A percentile compares a stretch with the other conserved stretches of the same genome.
These are phyloP conservation scores for Drosophila pseudoobscura DNA, from an alignment of 1,140 invertebrate species.

Conservation along the genomic window DNA sequence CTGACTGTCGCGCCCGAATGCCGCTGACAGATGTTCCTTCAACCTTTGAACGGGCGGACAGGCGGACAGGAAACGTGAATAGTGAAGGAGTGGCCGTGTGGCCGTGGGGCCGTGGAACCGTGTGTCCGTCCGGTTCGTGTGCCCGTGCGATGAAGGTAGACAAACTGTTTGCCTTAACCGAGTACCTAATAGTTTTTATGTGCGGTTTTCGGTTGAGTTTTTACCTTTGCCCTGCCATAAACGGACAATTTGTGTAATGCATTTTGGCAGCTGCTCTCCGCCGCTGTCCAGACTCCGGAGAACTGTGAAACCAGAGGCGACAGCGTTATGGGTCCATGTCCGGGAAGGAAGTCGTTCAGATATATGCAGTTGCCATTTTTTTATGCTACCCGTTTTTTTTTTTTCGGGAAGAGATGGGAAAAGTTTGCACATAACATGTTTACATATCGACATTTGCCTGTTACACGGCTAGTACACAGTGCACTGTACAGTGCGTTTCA, in stretches of 20 bases:
- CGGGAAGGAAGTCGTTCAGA: slow-evolving; percentile 31
- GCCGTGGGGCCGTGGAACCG: neutral
- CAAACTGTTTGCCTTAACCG: slow-evolving; percentile 17
- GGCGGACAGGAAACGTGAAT: neutral
- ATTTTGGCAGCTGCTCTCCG: slow-evolving; percentile 21
- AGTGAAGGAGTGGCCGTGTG: neutral
- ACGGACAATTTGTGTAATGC: slow-evolving; percentile 60
- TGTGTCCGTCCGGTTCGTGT: neutral
- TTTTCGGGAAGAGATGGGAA: slow-evolving; percentile 6
- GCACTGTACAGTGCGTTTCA: too few relatives aligned
- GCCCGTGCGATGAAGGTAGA: neutral
- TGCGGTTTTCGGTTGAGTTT: slow-evolving; percentile 42
- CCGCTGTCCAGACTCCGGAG: neutral
- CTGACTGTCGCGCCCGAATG: slow-evolving; percentile 27
- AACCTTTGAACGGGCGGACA: slow-evolving; percentile 36
- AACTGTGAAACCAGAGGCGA: slow-evolving; percentile 9
- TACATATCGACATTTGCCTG: slow-evolving; percentile 30
- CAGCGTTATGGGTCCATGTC: slow-evolving; percentile 23
- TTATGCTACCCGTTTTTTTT: slow-evolving; percentile 32
- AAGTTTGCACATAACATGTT: slow-evolving; percentile 39
- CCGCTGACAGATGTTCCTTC: slow-evolving; percentile 46
- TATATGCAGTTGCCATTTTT: slow-evolving; percentile 33
- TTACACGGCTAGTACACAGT: neutral
- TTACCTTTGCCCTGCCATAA: slow-evolving; percentile 36
- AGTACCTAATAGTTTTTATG: slow-evolving; percentile 46